Base-by-base conservation (phyloP, 2,888 invertebrate species). In the Phoronis australis region DNA sequence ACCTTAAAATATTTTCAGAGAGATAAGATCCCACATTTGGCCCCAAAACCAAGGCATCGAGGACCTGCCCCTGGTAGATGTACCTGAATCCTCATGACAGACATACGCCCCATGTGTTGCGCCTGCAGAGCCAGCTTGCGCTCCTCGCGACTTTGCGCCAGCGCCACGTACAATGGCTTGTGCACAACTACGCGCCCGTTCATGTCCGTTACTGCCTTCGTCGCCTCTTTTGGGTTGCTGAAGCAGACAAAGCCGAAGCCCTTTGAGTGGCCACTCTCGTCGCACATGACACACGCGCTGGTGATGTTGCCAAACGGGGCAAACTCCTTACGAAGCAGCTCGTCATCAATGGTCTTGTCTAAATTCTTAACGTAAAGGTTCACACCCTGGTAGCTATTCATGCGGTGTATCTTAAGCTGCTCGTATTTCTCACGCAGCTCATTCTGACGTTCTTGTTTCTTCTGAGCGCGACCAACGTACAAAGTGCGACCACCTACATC, bases 161-260 rank as follows among this genome's bases (percentile, higher is more conserved):
- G 81, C 31, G 99, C 97, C 42, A 99, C 99, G 79, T 99, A 99
- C 56, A 99, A 80, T 2, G 99, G 99, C 79, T 99, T 99, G 15
- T 91, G 86, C 51, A 92, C 94, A 41, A 99, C 86, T 66, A 99
- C 97, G 50, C 95, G 87, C 3, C 96, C 95, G 78, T 99, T 99
- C 90, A 99, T 92, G 78, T 99, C 97, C 4, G 96, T 97, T 1
- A 99, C 96, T 45, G 97, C 99, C 77, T 95, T 95, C 2, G 97
- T 99, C 9, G 99, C 97, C 79, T 99, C 97, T 76, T 96, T 95
- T 0, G 95, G 91, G 20, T 91, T 87, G 51, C 92, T 92, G 77
- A 99, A 99, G 81, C 99, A 99, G 22, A 99, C 99, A 78, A 99
- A 99, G 31, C 99, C 99, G 79, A 99, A 99, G 50, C 99, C 99